Base-by-base conservation (phyloP, 2,113 vertebrate species). In the Toxotes chatareus region DNA sequence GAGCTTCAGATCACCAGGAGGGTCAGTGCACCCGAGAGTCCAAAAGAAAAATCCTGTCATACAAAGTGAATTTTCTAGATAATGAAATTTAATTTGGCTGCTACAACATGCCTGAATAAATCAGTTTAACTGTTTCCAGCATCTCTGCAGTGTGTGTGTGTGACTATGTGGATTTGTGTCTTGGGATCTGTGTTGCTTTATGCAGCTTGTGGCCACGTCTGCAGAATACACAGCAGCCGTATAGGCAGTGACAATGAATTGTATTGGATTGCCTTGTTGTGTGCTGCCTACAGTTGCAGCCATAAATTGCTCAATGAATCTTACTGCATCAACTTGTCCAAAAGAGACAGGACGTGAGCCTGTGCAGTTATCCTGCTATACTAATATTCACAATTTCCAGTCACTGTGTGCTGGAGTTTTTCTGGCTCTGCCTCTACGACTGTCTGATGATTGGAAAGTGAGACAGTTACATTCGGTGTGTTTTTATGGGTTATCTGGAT, bases 261-360 rank as follows among this genome's bases (percentile, higher is more conserved):
- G 77, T 14, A 62, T 42, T 57, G 65, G 70, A 79, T 72, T 53
- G 63, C 40, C 31, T 76, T 60, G 46, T 27, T 71, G 55, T 56
- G 40, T 1, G 31, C 65, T 46, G 51, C 77, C 34, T 14, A 11
- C 62, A 31, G 42, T 21, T 47, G 51, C 38, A 62, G 61, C 42
- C 16, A 80, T 76, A 62, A 66, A 83, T 71, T 67, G 80, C 65
- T 86, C 66, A 42, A 71, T 86, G 71, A 83, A 70, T 86, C 80
- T 79, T 49, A 55, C 51, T 71, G 65, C 40, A n/a, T 63, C 66
- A 76, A 34, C 51, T 68, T 74, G 63, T 82, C 80, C 21, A 1
- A 47, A 61, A 72, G 72, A 64, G 21, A 72, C 53, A 34, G 53
- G 46, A 17, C 59, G 38, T 17, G 17, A 23, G 49, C 68, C 68